phyloP scores from a whole-genome alignment of 1,140 invertebrate genomes.

The Drosophila bipectinata region DNA sequence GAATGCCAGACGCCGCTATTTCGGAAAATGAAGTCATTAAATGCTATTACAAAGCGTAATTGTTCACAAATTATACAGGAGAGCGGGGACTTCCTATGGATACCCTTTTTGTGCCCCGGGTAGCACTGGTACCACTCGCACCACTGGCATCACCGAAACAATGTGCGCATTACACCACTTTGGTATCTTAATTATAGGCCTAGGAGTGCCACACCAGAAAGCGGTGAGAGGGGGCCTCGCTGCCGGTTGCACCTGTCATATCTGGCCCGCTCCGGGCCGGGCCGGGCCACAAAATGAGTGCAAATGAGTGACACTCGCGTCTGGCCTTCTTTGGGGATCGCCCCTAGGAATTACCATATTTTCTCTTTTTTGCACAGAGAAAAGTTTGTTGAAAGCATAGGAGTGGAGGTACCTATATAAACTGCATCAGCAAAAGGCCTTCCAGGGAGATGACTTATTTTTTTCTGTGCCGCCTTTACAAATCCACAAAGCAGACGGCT shows the following conservation, averaged over 20 bases:
- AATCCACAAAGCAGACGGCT: constrained; percentile 22
- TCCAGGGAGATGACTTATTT: background rate
- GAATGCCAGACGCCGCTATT: constrained; percentile 57
- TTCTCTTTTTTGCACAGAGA: background rate
- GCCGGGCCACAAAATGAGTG: constrained; percentile 21
- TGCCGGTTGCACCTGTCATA: constrained; percentile 69
- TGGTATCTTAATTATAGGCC: constrained; percentile 72
- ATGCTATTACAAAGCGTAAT: constrained; percentile 82
- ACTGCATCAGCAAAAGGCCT: too few species aligned
- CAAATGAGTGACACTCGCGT: constrained; percentile 69
- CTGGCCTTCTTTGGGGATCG: constrained; percentile 8
- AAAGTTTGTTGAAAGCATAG: background rate
- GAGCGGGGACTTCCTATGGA: constrained; percentile 55
- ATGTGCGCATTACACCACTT: constrained; percentile 76
- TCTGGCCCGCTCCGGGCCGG: constrained; percentile 17
- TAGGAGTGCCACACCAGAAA: constrained; percentile 35
- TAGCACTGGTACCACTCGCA: background rate
- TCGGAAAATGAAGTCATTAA: constrained; percentile 78
- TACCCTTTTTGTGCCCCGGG: constrained; percentile 42
- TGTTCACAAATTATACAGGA: constrained; percentile 77
- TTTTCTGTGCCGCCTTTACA: constrained; percentile 9
- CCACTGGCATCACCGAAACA: constrained; percentile 41
- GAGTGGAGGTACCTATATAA: background rate
- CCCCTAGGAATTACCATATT: constrained; percentile 55
- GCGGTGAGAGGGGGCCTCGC: constrained; percentile 1